Evolutionary conservation across 2,797 vertebrate genomes (phyloP), one percentile per base, ranked within the genome.

Genomic region (Lutjanus campechanus): DNA sequence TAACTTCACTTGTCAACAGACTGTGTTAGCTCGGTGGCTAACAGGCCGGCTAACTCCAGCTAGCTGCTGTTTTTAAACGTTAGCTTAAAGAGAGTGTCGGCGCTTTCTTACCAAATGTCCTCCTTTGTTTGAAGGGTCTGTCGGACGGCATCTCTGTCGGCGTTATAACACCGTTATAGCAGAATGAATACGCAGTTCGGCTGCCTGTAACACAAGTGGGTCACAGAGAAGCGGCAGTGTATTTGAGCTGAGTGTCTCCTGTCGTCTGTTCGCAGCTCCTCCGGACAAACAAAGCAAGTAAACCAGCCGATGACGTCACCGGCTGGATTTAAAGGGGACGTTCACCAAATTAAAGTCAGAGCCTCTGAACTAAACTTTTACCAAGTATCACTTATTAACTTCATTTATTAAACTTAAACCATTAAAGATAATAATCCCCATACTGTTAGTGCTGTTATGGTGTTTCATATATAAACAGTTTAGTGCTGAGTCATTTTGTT

Each of bases 81-180:
- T 66, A 54, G 47, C 29, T 5, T 29, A 12, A n/a, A n/a, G 11
- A 20, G 19, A 9, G 20, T 16, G 20, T 12, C 1, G 77, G 16
- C 25, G 46, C 2, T 9, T 79, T 91, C 97, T 96, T 92, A 99
- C 98, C 97, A 74, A 97, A 99, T 76, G 96, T 97, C 94, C 98
- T 96, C 94, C 98, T 95, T 91, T 98, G 98, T 91, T 98, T 99
- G 93, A 98, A 98, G 87, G 97, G 96, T 95, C 97, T 95, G 92
- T 98, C 97, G 69, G 97, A 98, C 85, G 98, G 97, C 98, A 99
- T 99, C 70, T 81, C 84, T 83, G 68, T 71, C 8, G 8, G 66
- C 16, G 69, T 49, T 53, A 19, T 50, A 15, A 49, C 70, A 60
- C 65, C 4, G 50, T 60, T 55, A 63, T 10, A 7, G 68, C 43